Conservation (phyloP, 1,140 invertebrate genomes). For the Aphelinus atriplicis region DNA sequence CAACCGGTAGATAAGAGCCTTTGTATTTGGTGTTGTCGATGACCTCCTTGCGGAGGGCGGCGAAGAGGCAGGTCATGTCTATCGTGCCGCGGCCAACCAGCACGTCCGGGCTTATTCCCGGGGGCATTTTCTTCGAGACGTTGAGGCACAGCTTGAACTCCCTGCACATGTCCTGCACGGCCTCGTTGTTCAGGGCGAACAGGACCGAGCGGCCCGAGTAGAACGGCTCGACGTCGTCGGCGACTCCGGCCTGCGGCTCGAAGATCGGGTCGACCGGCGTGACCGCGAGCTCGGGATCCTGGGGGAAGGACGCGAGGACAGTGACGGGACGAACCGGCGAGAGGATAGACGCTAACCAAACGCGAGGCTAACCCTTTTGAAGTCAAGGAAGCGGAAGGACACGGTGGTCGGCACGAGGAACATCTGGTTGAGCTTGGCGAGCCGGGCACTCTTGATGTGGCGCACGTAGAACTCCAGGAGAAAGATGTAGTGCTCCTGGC, state of each 20-base stretch:
- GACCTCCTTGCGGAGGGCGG: conserved; percentile 52
- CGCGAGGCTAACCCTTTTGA: conserved; percentile 39
- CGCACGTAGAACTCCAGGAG: conserved; percentile 59
- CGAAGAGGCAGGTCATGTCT: conserved; percentile 56
- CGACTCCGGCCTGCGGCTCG: conserved; percentile 43
- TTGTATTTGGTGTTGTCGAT: conserved; percentile 39
- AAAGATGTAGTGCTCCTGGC: conserved; percentile 56
- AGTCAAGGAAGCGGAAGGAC: conserved; percentile 51
- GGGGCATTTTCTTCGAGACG: conserved; percentile 53
- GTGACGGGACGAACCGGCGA: no score
- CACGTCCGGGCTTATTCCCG: conserved; percentile 49
- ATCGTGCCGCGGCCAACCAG: conserved; percentile 50
- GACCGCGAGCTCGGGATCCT: conserved; percentile 38
- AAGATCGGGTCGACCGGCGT: conserved; percentile 54
- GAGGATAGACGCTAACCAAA: no score
- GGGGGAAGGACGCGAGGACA: conserved; percentile 37
- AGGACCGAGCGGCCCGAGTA: conserved; percentile 55
- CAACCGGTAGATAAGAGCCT: not conserved
- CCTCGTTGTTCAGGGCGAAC: conserved; percentile 50
- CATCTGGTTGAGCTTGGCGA: conserved; percentile 57
- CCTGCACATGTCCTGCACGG: conserved; percentile 22
- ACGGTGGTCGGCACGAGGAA: conserved; percentile 59
- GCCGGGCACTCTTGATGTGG: conserved; percentile 49
- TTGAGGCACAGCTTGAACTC: conserved; percentile 50
- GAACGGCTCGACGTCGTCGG: conserved; percentile 52